A percentile compares a stretch with the other conserved stretches of the same genome.
Evolutionary conservation across 1,140 invertebrate species (phyloP).

Genomic region (Brachionus calyciflorus): DNA sequence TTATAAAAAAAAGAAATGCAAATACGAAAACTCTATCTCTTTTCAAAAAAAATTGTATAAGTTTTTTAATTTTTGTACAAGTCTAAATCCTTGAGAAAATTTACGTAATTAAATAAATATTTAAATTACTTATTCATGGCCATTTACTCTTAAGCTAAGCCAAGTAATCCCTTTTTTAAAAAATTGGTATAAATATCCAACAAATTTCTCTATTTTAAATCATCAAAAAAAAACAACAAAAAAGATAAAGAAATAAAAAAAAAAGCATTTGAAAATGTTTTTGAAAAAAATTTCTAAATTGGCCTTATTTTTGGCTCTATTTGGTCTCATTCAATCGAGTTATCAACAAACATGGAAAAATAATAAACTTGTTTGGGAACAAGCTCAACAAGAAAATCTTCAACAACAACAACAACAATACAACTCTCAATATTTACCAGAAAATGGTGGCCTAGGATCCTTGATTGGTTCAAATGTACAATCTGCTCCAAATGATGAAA

Average conservation of each 20-base stretch:
- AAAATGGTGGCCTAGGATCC: background rate
- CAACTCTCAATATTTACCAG: background rate
- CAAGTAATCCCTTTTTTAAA: background rate
- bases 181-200: background rate
- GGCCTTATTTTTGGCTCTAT: background rate
- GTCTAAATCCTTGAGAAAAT: slow-evolving; percentile 18
- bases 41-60: too few species aligned
- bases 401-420: too few species aligned
- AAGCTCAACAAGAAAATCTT: background rate
- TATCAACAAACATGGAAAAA: slow-evolving; percentile 14
- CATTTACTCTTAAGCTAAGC: background rate
- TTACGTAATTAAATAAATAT: slow-evolving; percentile 14
- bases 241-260: too few species aligned
- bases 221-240: too few species aligned
- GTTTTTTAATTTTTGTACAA: background rate
- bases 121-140: background rate
- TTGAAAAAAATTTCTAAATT: too few species aligned
- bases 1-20: too few species aligned
- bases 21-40: too few species aligned
- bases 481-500: background rate
- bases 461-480: slow-evolving; percentile 3
- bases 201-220: too few species aligned
- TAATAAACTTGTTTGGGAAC: slow-evolving; percentile 6
- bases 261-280: too few species aligned
- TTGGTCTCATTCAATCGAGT: background rate